These are phyloP conservation scores for Dasyprocta punctata DNA, from an alignment of 2,113 vertebrate species.

Conservation along the genomic window DNA sequence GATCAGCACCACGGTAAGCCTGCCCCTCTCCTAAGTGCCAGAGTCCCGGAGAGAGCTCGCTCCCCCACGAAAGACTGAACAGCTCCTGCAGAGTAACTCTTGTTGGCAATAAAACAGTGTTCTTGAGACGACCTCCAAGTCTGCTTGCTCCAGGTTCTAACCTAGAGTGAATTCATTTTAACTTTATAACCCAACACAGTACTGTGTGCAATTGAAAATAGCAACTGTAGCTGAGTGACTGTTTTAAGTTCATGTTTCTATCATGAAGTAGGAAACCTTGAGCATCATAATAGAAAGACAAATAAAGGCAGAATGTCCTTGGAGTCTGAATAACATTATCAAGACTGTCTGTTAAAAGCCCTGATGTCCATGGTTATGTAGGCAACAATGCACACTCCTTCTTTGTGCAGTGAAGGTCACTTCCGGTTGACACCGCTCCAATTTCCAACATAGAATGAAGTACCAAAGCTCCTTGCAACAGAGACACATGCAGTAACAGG, in stretches of 20 bases:
- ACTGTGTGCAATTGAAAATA: not conserved
- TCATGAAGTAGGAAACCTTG: not conserved
- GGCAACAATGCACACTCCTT: fast-evolving
- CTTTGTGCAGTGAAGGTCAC: fast-evolving
- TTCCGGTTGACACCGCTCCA: fast-evolving
- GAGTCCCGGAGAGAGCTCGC: fast-evolving
- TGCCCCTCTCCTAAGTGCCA: slow-evolving; percentile 45
- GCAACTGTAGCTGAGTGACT: not conserved
- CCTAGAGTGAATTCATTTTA: not conserved
- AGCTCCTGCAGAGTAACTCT: fast-evolving
- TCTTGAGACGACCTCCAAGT: too few relatives aligned
- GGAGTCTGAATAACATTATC: not conserved
- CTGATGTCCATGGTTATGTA: fast-evolving
- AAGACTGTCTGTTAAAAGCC: fast-evolving
- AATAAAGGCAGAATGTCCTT: not conserved
- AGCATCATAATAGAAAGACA: not conserved
- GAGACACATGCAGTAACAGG: too few relatives aligned
- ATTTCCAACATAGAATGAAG: not conserved
- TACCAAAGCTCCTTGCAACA: not conserved
- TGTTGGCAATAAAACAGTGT: fast-evolving
- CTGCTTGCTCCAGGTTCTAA: fast-evolving
- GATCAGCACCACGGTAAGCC: slow-evolving; percentile 95
- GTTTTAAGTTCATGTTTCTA: not conserved
- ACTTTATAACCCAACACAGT: not conserved
- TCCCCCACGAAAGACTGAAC: fast-evolving